Percentiles rank a stretch among this genome's conserved stretches.
Conservation (phyloP, 1,140 invertebrate species). For the Drosophila murphyi region DNA sequence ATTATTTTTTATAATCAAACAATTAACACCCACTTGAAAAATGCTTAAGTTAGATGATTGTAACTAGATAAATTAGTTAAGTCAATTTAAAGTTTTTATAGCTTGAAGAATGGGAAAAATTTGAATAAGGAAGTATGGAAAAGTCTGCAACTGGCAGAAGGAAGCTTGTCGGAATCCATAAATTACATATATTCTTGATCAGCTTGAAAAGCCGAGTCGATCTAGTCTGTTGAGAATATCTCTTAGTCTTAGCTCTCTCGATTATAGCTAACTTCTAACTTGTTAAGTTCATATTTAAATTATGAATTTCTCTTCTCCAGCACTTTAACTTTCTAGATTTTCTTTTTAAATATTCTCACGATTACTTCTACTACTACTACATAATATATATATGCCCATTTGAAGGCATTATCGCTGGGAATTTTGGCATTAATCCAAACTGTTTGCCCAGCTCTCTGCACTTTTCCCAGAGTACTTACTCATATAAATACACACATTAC, state of each 20-base stretch:
- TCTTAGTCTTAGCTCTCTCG: too few relatives aligned
- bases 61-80: too few relatives aligned
- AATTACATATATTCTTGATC: too few relatives aligned
- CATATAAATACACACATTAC: conserved; percentile 37
- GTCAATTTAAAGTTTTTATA: background rate
- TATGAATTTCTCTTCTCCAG: background rate
- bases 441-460: conserved; percentile 37
- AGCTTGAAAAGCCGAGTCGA: too few relatives aligned
- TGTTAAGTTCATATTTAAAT: background rate
- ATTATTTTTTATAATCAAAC: background rate
- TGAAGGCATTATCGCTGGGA: background rate
- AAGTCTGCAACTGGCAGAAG: too few relatives aligned
- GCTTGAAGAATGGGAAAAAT: too few relatives aligned
- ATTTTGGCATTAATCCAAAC: conserved; percentile 42
- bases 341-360: background rate
- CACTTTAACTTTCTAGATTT: background rate
- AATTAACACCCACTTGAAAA: conserved; percentile 2
- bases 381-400: background rate
- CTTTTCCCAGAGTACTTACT: conserved; percentile 17
- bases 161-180: too few relatives aligned
- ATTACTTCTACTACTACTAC: background rate
- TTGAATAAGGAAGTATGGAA: too few relatives aligned
- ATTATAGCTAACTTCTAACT: too few relatives aligned
- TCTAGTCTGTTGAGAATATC: too few relatives aligned
- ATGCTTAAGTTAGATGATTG: background rate